Percentiles rank a stretch among this genome's conserved stretches.
phyloP scores from a whole-genome alignment of 2,797 vertebrate genomes.

The Natrix natrix region DNA sequence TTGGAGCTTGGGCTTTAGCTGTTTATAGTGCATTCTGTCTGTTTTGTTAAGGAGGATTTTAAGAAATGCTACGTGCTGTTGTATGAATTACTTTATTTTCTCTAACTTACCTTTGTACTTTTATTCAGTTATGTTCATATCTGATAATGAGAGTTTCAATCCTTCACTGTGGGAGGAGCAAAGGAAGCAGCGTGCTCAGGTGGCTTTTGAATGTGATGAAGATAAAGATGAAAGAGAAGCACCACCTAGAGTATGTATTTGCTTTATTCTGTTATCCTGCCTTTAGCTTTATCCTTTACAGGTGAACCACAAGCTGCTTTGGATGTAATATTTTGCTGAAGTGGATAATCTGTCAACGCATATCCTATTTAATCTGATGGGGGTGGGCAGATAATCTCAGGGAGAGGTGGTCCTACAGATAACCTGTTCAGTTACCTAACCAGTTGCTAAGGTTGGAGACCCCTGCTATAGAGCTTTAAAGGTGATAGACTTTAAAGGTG shows the following conservation, averaged over 20 bases:
- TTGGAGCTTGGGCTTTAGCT: not conserved
- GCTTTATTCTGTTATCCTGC: not conserved
- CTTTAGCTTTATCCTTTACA: not conserved
- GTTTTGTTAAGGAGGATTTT: not conserved
- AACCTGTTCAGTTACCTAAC: not conserved
- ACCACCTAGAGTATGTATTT: slow-evolving; percentile 80
- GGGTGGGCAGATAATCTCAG: not conserved
- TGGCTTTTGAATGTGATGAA: slow-evolving; percentile 98
- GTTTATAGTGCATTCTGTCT: not conserved
- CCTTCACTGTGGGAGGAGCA: slow-evolving; percentile 97
- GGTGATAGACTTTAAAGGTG: not conserved
- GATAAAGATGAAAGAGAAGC: slow-evolving; percentile 95
- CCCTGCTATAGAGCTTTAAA: not conserved
- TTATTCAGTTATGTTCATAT: slow-evolving; percentile 80
- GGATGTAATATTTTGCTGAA: not conserved
- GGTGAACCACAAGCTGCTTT: not conserved
- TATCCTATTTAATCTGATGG: not conserved
- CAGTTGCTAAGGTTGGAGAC: no score
- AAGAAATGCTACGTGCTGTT: slow-evolving; percentile 13
- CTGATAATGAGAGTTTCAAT: slow-evolving; percentile 98
- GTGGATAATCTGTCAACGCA: not conserved
- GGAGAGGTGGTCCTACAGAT: not conserved
- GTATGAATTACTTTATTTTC: slow-evolving; percentile 1
- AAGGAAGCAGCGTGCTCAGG: slow-evolving; percentile 93
- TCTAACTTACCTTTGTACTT: not conserved